Evolutionary conservation across 2,888 invertebrate genomes (phyloP).

Genomic region (Heliconius erato): DNA sequence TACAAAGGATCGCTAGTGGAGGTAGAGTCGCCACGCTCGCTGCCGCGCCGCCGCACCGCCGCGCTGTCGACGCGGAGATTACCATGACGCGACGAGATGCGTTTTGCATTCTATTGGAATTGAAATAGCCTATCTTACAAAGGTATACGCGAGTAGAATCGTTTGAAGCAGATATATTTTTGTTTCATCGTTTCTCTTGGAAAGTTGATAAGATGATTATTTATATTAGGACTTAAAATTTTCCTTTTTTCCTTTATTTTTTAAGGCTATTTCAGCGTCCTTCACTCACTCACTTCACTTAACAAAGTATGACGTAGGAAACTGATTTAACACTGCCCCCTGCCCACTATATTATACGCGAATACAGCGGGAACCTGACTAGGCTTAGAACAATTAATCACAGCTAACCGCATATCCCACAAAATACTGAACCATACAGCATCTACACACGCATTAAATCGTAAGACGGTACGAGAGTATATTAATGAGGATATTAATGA

Average conservation of each 20-base stretch:
- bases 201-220: not conserved
- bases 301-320: too few relatives aligned
- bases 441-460: conserved; percentile 26
- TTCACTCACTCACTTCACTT: too few relatives aligned
- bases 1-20: conserved; percentile 36
- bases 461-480: conserved; percentile 50
- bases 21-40: conserved; percentile 35
- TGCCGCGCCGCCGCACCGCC: too few relatives aligned
- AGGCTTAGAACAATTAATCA: not conserved
- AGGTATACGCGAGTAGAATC: not conserved
- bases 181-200: not conserved
- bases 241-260: too few relatives aligned
- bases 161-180: not conserved
- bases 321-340: too few relatives aligned
- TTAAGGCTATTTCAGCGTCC: too few relatives aligned
- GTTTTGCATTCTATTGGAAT: conserved; percentile 24
- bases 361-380: too few relatives aligned
- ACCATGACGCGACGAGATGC: conserved; percentile 15
- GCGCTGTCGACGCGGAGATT: not conserved
- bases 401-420: not conserved
- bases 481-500: conserved; percentile 58
- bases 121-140: conserved; percentile 23
- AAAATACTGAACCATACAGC: not conserved
- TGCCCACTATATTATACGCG: too few relatives aligned
- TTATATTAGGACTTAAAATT: not conserved